Conservation (phyloP, 1,140 invertebrate species). For the Drosophila dunni region DNA sequence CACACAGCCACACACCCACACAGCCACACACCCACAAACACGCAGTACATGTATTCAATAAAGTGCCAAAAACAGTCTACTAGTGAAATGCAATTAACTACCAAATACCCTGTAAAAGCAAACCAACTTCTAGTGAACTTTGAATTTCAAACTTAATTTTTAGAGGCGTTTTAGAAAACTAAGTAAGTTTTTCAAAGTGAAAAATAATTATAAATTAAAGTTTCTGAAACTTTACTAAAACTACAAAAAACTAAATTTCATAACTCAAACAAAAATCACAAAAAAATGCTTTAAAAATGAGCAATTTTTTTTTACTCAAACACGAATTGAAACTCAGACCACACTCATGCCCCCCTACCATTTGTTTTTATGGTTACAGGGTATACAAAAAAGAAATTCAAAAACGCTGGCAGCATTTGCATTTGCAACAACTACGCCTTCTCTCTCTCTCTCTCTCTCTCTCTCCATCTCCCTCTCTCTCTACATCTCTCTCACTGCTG, state of each 20-base stretch:
- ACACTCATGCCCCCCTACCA: not conserved
- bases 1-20: slow-evolving; percentile 11
- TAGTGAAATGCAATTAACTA: slow-evolving; percentile 14
- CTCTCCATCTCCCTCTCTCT: not conserved
- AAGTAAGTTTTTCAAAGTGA: too few relatives aligned
- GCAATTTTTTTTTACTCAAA: too few relatives aligned
- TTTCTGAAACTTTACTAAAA: too few relatives aligned
- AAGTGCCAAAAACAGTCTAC: slow-evolving; percentile 10
- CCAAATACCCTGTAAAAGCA: slow-evolving; percentile 7
- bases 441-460: not conserved
- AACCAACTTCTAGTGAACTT: not conserved
- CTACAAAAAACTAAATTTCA: too few relatives aligned
- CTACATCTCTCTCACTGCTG: not conserved
- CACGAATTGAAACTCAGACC: too few relatives aligned
- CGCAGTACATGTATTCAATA: slow-evolving; percentile 1
- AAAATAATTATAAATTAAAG: too few relatives aligned
- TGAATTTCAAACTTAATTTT: too few relatives aligned
- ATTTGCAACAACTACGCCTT: slow-evolving; percentile 20
- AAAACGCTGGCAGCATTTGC: slow-evolving; percentile 26
- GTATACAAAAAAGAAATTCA: slow-evolving; percentile 4
- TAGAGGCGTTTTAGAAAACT: too few relatives aligned
- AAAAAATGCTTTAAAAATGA: too few relatives aligned
- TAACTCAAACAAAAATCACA: too few relatives aligned
- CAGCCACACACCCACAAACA: slow-evolving; percentile 24
- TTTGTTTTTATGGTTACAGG: not conserved